Evolutionary conservation across 2,888 invertebrate genomes (phyloP).

Genomic region (Odontomyia ornata): DNA sequence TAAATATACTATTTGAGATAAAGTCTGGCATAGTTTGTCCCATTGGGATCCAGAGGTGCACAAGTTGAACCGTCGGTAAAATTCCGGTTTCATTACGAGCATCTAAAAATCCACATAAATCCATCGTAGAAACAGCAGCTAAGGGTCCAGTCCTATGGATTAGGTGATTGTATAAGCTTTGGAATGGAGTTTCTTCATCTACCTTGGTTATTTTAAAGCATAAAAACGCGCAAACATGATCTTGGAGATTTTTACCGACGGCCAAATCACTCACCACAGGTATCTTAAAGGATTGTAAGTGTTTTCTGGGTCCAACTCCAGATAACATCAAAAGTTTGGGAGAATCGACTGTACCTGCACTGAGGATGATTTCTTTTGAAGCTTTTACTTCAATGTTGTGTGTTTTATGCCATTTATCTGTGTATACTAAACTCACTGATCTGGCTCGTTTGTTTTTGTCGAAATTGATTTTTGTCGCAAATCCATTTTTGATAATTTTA

Average conservation of each 20-base stretch:
- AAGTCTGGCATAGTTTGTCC: constrained; percentile 50
- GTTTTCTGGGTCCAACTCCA: constrained; percentile 54
- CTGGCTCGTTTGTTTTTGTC: constrained; percentile 33
- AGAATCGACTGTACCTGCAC: constrained; percentile 56
- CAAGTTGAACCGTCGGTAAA: constrained; percentile 67
- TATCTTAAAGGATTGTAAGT: constrained; percentile 52
- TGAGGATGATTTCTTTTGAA: constrained; percentile 55
- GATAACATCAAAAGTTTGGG: constrained; percentile 56
- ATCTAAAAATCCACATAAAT: constrained; percentile 66
- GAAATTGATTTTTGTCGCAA: constrained; percentile 49
- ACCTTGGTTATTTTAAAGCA: constrained; percentile 47
- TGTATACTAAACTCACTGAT: constrained; percentile 44
- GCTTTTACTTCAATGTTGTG: constrained; percentile 49
- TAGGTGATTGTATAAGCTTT: constrained; percentile 56
- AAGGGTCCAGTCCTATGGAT: constrained; percentile 54
- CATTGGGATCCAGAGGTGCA: constrained; percentile 60
- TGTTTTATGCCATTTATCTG: constrained; percentile 34
- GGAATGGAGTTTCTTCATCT: constrained; percentile 56
- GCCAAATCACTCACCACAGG: constrained; percentile 52
- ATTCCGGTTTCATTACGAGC: constrained; percentile 57
- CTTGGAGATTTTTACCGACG: constrained; percentile 81
- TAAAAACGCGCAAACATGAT: constrained; percentile 72
- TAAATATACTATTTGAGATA: background rate
- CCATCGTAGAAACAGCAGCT: constrained; percentile 55
- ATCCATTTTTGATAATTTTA: constrained; percentile 54